Conservation (phyloP, 2,113 vertebrate species). For the Vidua macroura region DNA sequence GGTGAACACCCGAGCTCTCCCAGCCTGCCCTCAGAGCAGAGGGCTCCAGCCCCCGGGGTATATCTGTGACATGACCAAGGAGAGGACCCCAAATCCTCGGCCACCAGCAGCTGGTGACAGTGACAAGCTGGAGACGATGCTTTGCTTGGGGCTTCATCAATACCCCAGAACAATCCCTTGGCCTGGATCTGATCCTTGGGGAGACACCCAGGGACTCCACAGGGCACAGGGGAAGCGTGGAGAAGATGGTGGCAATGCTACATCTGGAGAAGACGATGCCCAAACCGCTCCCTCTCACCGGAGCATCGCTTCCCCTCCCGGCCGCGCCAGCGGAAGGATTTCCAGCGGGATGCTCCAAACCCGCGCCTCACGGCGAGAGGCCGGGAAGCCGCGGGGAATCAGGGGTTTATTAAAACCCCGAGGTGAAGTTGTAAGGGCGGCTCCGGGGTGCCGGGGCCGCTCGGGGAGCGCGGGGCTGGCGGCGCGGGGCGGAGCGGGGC, state of each 20-base stretch:
- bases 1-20: not conserved
- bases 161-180: not conserved
- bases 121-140: not conserved
- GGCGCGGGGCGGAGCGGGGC: not conserved
- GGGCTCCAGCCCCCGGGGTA: not conserved
- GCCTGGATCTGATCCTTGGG: not conserved
- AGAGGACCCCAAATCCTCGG: not conserved
- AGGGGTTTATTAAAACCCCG: accelerated
- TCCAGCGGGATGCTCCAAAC: not conserved
- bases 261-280: not conserved
- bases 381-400: accelerated
- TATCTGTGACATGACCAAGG: not conserved
- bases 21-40: not conserved
- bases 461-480: not conserved
- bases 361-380: accelerated
- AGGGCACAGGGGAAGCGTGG: not conserved
- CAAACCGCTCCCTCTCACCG: not conserved
- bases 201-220: not conserved
- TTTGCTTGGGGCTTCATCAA: not conserved
- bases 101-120: not conserved
- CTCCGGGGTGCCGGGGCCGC: not conserved
- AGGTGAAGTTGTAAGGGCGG: not conserved
- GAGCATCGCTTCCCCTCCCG: not conserved
- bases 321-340: accelerated
- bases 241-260: not conserved